These are phyloP conservation scores for Coracias cyanogaster DNA, from an alignment of 2,797 vertebrate species.

Conservation along the genomic window DNA sequence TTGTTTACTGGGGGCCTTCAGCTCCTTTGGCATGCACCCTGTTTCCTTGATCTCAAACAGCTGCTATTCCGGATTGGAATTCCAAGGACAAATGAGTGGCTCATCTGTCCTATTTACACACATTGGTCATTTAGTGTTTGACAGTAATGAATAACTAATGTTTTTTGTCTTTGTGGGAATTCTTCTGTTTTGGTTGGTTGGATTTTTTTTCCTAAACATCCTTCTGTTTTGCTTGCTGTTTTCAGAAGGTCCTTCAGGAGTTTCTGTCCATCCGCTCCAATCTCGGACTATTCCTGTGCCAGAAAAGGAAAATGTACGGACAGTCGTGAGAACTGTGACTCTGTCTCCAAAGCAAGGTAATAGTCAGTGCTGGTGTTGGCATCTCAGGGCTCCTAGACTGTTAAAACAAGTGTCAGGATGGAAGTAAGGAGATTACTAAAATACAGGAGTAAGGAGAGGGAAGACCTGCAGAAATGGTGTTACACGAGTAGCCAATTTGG, in stretches of 20 bases:
- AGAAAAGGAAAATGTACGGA: slow-evolving; percentile 87
- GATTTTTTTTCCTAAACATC: background rate
- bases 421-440: background rate
- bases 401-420: background rate
- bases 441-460: background rate
- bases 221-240: slow-evolving; percentile 18
- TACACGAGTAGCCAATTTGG: accelerated
- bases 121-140: background rate
- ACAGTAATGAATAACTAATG: background rate
- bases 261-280: slow-evolving; percentile 56
- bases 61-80: background rate
- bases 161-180: background rate
- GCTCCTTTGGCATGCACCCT: background rate
- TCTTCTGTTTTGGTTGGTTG: background rate
- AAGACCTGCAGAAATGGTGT: background rate
- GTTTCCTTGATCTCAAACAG: background rate
- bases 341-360: slow-evolving; percentile 82
- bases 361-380: background rate
- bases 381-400: background rate
- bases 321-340: slow-evolving; percentile 75
- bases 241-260: slow-evolving; percentile 74
- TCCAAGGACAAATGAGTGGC: background rate
- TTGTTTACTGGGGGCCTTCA: background rate
- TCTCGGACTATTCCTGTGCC: slow-evolving; percentile 67
- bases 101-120: background rate